These are phyloP conservation scores for Elmis aenea DNA, from an alignment of 2,888 invertebrate genomes.

Conservation along the genomic window DNA sequence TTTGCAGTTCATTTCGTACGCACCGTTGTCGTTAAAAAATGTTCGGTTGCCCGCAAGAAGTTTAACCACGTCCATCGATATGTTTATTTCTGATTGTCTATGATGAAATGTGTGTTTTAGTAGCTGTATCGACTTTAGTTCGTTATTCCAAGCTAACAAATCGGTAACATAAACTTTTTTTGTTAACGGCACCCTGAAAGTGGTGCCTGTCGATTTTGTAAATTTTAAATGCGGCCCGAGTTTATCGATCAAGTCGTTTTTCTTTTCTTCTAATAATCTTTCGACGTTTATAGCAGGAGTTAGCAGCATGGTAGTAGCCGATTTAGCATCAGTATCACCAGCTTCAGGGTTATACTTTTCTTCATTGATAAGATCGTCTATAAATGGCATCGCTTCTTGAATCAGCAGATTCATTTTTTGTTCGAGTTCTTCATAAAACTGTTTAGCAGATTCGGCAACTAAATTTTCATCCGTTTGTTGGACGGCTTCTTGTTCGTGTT, in stretches of 20 bases:
- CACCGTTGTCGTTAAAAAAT: conserved; percentile 32
- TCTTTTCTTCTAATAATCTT: conserved; percentile 3
- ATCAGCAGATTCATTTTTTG: too few species aligned
- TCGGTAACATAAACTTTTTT: conserved; percentile 33
- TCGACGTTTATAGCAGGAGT: conserved; percentile 1
- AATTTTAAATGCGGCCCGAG: too few species aligned
- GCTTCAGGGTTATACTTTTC: too few species aligned
- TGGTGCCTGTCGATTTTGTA: too few species aligned
- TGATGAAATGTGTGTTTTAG: conserved; percentile 51
- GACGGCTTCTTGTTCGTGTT: too few species aligned
- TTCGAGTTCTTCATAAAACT: too few species aligned
- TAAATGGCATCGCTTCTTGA: too few species aligned
- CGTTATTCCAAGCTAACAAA: conserved; percentile 52
- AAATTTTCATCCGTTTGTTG: too few species aligned
- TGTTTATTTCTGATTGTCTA: conserved; percentile 38
- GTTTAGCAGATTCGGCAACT: too few species aligned
- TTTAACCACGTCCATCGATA: conserved; percentile 34
- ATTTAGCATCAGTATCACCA: too few species aligned
- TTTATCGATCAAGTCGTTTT: conserved; percentile 1
- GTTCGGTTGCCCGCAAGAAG: conserved; percentile 33
- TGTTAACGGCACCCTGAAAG: not conserved
- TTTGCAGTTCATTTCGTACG: conserved; percentile 34
- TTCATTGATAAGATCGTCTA: too few species aligned
- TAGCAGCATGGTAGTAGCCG: conserved; percentile 1
- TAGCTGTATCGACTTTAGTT: conserved; percentile 43